Percentiles rank a stretch among this genome's conserved stretches.
Evolutionary conservation across 1,140 invertebrate genomes (phyloP).

Genomic region (Drosophila bifasciata): DNA sequence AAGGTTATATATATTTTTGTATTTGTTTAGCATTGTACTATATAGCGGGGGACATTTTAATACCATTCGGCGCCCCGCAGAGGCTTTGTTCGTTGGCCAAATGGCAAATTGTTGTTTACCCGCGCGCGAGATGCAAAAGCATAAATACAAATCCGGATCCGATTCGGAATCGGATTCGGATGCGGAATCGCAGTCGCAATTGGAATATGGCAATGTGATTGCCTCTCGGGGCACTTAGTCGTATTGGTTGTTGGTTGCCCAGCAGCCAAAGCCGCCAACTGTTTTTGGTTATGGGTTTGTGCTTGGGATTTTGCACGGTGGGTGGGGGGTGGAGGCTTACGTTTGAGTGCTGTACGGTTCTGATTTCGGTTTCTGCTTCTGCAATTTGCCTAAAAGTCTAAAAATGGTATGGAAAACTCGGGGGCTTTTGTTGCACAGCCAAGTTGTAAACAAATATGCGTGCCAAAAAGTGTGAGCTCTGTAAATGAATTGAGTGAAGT

Average conservation of each 20-base stretch:
- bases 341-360: constrained; percentile 5
- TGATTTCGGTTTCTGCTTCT: constrained; percentile 30
- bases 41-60: constrained; percentile 16
- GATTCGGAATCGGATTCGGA: constrained; percentile 3
- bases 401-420: constrained; percentile 55
- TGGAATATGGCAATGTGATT: constrained; percentile 38
- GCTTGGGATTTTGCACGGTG: too few relatives aligned
- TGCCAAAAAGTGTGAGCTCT: constrained; percentile 54
- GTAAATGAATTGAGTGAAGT: background rate
- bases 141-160: constrained; percentile 42
- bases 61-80: constrained; percentile 12
- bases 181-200: background rate
- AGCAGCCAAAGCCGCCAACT: constrained; percentile 32
- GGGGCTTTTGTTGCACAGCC: constrained; percentile 52
- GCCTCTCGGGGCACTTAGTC: constrained; percentile 58
- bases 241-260: constrained; percentile 60
- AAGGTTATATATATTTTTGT: background rate
- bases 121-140: constrained; percentile 24
- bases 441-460: constrained; percentile 73
- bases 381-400: constrained; percentile 78
- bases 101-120: constrained; percentile 73
- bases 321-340: background rate
- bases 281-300: constrained; percentile 11
- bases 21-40: constrained; percentile 8
- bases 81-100: constrained; percentile 34